Base-by-base conservation (phyloP, 2,888 invertebrate species). In the Hypena proboscidalis region DNA sequence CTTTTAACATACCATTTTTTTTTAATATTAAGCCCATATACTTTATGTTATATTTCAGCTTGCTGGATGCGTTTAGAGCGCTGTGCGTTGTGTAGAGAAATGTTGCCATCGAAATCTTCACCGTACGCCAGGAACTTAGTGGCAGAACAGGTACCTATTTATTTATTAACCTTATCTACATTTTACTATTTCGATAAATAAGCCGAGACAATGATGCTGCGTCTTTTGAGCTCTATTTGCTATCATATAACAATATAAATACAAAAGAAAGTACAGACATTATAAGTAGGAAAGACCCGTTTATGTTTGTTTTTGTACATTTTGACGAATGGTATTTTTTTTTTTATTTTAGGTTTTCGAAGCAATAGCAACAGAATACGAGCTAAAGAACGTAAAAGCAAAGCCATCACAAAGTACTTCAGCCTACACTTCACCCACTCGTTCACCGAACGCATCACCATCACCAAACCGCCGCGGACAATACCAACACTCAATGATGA, bases 361-460 rank as follows among this genome's bases (percentile, higher is more conserved):
- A 77, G 88, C 90, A 2, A 90, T 90, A 51, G 90, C 89, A 29
- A 76, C 74, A 3, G 90, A 90, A 61, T 90, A 89, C 40, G 86
- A 89, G 61, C 67, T 90, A 4, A 90, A 88, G 53, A 78, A 74
- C 6, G 57, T 80, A 0, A 52, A 66, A 1, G 3, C 30, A 8
- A 80, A 71, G 45, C 72, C 67, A 0, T 67, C 58, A 0, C 72
- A 82, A 27, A 69, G 79, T 0, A 39, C 67, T 3, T 88, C 87
- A 1, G 83, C 86, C 0, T 77, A 71, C 30, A 70, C 79, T 0
- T 82, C 88, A 0, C 86, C 87, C 0, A 79, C 74, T 9, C 57
- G 82, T 11, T 85, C 87, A 0, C 87, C 85, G 0, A 79, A 68
- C 34, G 52, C 73, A 21, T 87, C 88, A 0, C 86, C 89, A 0